Evolutionary conservation across 2,888 invertebrate species (phyloP), one percentile per base, ranked within the genome.

Genomic region (Mechanitis mazaeus): DNA sequence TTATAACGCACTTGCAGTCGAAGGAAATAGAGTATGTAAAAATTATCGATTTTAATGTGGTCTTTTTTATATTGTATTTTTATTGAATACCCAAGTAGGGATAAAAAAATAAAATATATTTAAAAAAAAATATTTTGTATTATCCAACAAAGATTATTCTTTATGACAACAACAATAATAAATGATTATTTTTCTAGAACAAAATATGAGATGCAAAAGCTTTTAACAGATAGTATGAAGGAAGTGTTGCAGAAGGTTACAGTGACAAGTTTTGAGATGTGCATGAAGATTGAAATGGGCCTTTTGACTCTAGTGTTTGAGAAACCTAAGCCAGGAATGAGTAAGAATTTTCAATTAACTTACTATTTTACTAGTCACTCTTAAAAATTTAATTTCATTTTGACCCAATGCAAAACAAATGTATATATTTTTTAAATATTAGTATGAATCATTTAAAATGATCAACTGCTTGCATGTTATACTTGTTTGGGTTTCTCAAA

Each of bases 221-320:
- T 84, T 58, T 72, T 93, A 60, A 80, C 93, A 0, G 90, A 92
- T 61, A 85, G 89, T 0, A 80, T 93, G 67, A 80, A 77, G 38
- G 70, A 75, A 42, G 79, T 93, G 1, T 72, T 94, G 55, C 80
- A 84, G 31, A 91, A 88, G 72, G 84, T 88, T 2, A 81, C 72
- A 33, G 80, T 93, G 12, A 84, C 84, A 50, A 89, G 87, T 63
- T 74, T 85, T 33, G 87, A 90, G 56, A 79, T 91, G 73, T 93
- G 92, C 68, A 80, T 91, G 71, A 91, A 92, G 70, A 79, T 93
- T 56, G 92, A 92, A 72, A 79, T 87, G 0, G 84, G 85, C 11
- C 75, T 93, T 2, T 77, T 93, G 12, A 79, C 84, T 66, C 84
- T 93, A 71, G 86, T 93, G 55, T 92, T 92, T 74, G 91, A 93